Percentiles rank a stretch among this genome's conserved stretches.
These are phyloP conservation scores for Enteromius afrohamiltoni DNA, from an alignment of 2,797 vertebrate genomes.

Conservation along the genomic window DNA sequence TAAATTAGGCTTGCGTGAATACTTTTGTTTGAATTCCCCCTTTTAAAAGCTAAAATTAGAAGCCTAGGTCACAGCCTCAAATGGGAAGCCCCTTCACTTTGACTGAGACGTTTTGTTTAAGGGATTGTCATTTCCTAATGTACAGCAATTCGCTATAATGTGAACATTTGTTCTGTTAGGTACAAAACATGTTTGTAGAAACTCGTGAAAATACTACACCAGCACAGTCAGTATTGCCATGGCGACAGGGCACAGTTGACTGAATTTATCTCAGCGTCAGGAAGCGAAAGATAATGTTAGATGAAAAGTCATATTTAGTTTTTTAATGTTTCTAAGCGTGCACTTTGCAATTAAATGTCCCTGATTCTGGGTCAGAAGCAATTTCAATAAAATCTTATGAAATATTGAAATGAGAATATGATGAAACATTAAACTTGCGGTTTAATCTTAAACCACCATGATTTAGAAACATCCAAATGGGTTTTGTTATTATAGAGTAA, in stretches of 20 bases:
- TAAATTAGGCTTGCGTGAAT: not conserved
- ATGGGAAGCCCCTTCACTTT: constrained; percentile 5
- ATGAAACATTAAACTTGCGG: not conserved
- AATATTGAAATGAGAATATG: not conserved
- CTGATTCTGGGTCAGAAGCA: constrained; percentile 7
- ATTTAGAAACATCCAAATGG: not conserved
- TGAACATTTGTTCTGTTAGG: not conserved
- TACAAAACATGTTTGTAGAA: not conserved
- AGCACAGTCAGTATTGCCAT: constrained; percentile 20
- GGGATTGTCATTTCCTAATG: not conserved
- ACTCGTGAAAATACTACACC: constrained; percentile 22
- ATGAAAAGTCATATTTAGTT: constrained; percentile 26
- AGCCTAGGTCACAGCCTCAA: constrained; percentile 29
- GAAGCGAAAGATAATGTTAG: not conserved
- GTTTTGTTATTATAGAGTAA: constrained; percentile 10
- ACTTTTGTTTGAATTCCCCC: constrained; percentile 16
- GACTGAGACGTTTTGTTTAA: not conserved
- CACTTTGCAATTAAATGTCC: constrained; percentile 21
- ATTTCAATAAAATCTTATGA: constrained; percentile 31
- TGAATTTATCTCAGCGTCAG: constrained; percentile 18
- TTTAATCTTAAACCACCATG: not conserved
- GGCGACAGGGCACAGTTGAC: constrained; percentile 2
- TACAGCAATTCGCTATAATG: not conserved
- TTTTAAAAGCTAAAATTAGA: not conserved
- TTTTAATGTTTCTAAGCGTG: constrained; percentile 15